These are phyloP conservation scores for Brachymystax lenok DNA, from an alignment of 2,797 vertebrate genomes.

Conservation along the genomic window DNA sequence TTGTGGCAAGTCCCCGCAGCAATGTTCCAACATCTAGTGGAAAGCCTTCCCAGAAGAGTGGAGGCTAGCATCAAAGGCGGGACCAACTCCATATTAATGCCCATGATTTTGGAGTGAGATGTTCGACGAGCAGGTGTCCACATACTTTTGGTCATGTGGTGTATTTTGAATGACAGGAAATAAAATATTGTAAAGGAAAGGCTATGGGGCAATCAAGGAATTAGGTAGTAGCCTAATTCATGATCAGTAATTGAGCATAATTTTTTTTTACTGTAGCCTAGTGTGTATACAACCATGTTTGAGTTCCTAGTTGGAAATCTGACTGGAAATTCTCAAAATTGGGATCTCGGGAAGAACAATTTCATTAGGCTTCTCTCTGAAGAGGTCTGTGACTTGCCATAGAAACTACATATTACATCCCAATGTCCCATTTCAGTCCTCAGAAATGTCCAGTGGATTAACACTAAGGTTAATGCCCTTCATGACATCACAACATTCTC, in stretches of 20 bases:
- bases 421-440: not conserved
- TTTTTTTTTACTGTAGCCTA: not conserved
- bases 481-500: conserved; percentile 1
- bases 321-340: not conserved
- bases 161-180: conserved; percentile 41
- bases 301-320: not conserved
- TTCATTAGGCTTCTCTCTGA: not conserved
- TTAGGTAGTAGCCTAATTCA: not conserved
- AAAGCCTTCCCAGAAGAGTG: too few species aligned
- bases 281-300: not conserved
- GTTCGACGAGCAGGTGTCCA: too few species aligned
- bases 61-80: too few species aligned
- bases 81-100: too few species aligned
- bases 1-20: too few species aligned
- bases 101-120: too few species aligned
- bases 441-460: not conserved
- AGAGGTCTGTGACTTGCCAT: not conserved
- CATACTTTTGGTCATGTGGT: too few species aligned
- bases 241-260: not conserved
- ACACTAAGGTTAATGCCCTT: not conserved
- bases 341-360: not conserved
- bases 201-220: not conserved
- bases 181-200: conserved; percentile 6
- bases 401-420: not conserved
- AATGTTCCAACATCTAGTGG: too few species aligned